A percentile compares a stretch with the other conserved stretches of the same genome.
Evolutionary conservation across 2,888 invertebrate species (phyloP).

Genomic region (Cephus pygmeus): DNA sequence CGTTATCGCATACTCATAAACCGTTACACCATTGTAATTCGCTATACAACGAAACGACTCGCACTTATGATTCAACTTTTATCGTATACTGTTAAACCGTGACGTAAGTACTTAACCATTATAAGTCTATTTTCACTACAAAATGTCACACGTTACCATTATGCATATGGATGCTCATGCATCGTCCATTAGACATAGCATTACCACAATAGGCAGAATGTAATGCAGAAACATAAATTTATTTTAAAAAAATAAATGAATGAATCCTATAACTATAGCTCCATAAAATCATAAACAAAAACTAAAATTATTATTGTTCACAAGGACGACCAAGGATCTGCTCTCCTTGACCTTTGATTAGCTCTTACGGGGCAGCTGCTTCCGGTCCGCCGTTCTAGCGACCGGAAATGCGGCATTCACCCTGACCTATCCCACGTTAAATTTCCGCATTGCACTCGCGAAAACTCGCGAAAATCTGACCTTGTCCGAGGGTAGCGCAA

Average conservation of each 20-base stretch:
- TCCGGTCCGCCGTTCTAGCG: background rate
- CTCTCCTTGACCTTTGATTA: background rate
- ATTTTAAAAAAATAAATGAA: background rate
- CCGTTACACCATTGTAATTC: background rate
- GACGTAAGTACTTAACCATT: background rate
- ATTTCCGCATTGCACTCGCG: constrained; percentile 21
- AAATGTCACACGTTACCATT: background rate
- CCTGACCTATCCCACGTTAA: constrained; percentile 11
- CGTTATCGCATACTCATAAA: background rate
- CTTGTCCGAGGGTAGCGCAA: constrained; percentile 10
- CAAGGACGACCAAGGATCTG: background rate
- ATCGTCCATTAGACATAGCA: background rate
- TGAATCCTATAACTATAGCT: background rate
- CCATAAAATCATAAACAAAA: background rate
- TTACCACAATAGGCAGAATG: background rate
- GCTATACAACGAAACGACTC: background rate
- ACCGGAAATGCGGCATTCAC: constrained; percentile 7
- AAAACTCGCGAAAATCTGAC: constrained; percentile 23
- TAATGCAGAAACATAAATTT: background rate
- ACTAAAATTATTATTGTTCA: background rate
- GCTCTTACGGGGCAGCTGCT: background rate
- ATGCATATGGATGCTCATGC: background rate
- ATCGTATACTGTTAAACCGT: background rate
- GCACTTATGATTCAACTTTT: background rate
- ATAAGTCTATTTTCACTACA: background rate